Evolutionary conservation across 2,888 invertebrate species (phyloP), one percentile per base, ranked within the genome.

Genomic region (Drosophila phalerata): DNA sequence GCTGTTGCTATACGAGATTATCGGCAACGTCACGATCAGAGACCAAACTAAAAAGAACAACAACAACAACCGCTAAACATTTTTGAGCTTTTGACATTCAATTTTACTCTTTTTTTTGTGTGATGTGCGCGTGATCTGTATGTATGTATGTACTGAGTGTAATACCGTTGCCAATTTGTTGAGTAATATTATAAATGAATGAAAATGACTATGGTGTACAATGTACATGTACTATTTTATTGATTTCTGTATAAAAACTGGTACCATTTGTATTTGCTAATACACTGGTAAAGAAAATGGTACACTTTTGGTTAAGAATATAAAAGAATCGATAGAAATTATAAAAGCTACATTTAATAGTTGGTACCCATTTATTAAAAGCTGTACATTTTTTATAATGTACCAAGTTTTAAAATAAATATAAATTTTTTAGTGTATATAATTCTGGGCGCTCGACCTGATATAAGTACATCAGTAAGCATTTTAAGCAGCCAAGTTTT

Each of bases 1-100:
- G 37, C 77, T 65, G 76, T 73, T 77, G 78, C 78, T 45, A 76
- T 65, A 77, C 57, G 15, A 45, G 45, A 48, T 40, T 22, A 15
- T 30, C 13, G 8, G 45, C 58, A 49, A 28, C 69, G 74, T 66
- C 74, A 75, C 32, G 42, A 11, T 3, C 28, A 25, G 2, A 30
- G 19, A 17, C 10, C n/a, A 49, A 38, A 9, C 9, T 11, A 25
- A 17, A 56, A 55, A 17, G 22, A 53, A 38, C 32, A 43, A 51
- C 45, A 43, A 51, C 45, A 57, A 30, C 11, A 60, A 15, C 10
- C 19, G 45, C 11, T 22, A 28, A 15, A 47, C 30, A 66, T 13
- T 25, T 19, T 8, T 51, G n/a, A 58, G 72, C 53, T 64, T 64
- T 63, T 17, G 19, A n/a, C 11, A 49, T 30, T 49, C 17, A 15